Percentiles rank a stretch among this genome's conserved stretches.
phyloP scores from a whole-genome alignment of 2,888 invertebrate species.

The Noctua pronuba region DNA sequence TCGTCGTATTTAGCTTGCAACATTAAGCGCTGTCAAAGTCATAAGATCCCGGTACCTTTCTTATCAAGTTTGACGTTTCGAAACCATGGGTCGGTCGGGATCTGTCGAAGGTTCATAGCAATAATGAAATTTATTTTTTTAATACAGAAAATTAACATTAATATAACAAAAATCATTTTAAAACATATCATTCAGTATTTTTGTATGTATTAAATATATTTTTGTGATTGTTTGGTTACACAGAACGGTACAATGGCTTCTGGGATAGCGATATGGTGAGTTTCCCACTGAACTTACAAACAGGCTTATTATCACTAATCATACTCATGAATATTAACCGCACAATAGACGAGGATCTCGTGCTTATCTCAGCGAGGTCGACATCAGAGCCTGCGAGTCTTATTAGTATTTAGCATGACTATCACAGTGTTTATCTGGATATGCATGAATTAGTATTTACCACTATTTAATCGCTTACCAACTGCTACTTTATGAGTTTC shows the following conservation, averaged over 20 bases:
- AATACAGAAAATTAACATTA: conserved; percentile 27
- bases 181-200: conserved; percentile 57
- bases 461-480: not conserved
- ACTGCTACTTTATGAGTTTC: not conserved
- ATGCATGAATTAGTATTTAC: conserved; percentile 12
- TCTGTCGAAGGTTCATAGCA: conserved; percentile 29
- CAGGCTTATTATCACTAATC: conserved; percentile 2
- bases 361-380: conserved; percentile 23
- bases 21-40: conserved; percentile 53
- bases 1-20: conserved; percentile 8
- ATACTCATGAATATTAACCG: conserved; percentile 7
- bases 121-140: conserved; percentile 27
- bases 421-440: conserved; percentile 20
- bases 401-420: conserved; percentile 2
- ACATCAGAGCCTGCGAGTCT: not conserved
- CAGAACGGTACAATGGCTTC: conserved; percentile 50
- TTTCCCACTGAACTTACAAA: conserved; percentile 38
- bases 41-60: conserved; percentile 27
- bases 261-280: conserved; percentile 60
- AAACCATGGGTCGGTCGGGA: conserved; percentile 38
- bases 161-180: conserved; percentile 26
- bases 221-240: conserved; percentile 22
- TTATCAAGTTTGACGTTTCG: conserved; percentile 31
- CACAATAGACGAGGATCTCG: not conserved
- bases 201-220: conserved; percentile 34